Percentiles rank a stretch among this genome's conserved stretches.
Conservation (phyloP, 1,140 invertebrate species). For the Tetragonula clypearis region DNA sequence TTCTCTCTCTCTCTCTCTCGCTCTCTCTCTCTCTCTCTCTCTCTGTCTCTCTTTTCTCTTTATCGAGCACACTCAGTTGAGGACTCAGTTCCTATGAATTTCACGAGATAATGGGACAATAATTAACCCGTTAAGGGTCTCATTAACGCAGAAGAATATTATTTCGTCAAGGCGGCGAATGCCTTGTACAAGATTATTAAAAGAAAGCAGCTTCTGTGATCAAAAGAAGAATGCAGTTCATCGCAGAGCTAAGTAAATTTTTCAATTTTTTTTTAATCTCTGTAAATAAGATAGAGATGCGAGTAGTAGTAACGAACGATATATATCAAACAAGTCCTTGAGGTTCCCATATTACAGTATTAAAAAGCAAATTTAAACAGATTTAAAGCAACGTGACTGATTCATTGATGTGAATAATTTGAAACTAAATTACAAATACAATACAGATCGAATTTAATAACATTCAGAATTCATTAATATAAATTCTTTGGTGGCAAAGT, state of each 20-base stretch:
- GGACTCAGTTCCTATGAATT: background rate
- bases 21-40: no score
- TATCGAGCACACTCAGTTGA: background rate
- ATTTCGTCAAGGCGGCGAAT: background rate
- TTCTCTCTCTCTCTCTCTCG: no score
- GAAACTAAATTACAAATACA: background rate
- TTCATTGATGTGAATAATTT: background rate
- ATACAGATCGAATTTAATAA: background rate
- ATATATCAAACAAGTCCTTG: background rate
- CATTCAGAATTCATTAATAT: no score
- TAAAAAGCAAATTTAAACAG: background rate
- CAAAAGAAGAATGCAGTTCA: background rate
- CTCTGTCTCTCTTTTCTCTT: background rate
- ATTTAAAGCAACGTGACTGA: background rate
- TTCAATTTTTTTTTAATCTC: background rate
- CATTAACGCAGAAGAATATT: background rate
- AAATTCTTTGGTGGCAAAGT: no score
- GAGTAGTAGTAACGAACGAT: background rate
- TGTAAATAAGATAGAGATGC: background rate
- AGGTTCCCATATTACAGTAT: background rate
- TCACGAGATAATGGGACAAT: background rate
- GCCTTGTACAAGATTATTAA: background rate
- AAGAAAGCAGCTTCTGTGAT: no score
- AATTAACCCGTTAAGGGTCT: background rate
- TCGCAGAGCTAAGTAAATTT: no score